These are phyloP conservation scores for Apteryx mantelli DNA, from an alignment of 2,113 vertebrate genomes.

Conservation along the genomic window DNA sequence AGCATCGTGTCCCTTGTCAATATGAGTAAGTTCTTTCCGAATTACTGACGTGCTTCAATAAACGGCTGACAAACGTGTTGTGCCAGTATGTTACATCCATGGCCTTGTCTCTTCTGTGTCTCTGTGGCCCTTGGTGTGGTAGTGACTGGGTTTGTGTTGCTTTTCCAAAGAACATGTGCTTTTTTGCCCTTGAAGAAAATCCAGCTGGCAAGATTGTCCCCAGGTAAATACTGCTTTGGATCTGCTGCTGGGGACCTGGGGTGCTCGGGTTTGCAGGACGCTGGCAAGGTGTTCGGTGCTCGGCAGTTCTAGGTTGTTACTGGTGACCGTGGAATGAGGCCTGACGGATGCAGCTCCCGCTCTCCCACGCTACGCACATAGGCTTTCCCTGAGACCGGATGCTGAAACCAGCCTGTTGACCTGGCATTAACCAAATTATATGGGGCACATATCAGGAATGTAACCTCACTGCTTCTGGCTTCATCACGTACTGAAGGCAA, in stretches of 20 bases:
- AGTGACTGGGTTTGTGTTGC: background rate
- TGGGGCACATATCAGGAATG: background rate
- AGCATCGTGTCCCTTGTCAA: background rate
- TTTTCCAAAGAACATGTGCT: background rate
- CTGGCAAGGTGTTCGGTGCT: background rate
- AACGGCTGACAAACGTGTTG: background rate
- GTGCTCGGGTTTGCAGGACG: background rate
- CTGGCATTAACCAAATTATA: background rate
- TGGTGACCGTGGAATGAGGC: background rate
- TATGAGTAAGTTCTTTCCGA: background rate
- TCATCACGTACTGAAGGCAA: background rate
- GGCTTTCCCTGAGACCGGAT: background rate
- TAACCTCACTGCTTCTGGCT: background rate
- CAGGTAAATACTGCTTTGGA: background rate
- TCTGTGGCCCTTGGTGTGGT: background rate
- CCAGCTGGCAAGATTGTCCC: background rate
- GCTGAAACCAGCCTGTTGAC: background rate
- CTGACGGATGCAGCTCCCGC: background rate
- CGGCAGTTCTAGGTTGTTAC: background rate
- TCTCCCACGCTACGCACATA: too few species aligned
- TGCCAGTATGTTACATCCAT: background rate
- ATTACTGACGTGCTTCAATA: background rate
- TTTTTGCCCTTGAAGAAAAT: background rate
- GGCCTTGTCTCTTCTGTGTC: background rate
- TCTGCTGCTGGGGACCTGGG: background rate